These are phyloP conservation scores for Rhynchopsitta pachyrhyncha DNA, from an alignment of 2,113 vertebrate species.

Conservation along the genomic window DNA sequence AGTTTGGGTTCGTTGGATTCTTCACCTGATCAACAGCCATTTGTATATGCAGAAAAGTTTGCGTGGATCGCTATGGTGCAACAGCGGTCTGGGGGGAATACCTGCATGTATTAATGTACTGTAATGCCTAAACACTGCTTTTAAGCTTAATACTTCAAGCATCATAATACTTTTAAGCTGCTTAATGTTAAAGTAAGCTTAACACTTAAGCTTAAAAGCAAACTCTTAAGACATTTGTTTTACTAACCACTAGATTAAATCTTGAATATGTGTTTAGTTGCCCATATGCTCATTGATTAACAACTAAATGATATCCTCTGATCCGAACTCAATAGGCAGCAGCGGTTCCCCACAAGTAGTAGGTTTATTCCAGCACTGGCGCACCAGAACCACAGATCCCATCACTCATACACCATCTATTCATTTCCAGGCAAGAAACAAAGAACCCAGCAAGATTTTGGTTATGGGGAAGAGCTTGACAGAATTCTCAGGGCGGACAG, in stretches of 20 bases:
- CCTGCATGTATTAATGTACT: not conserved
- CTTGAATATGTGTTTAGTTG: not conserved
- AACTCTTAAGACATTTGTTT: not conserved
- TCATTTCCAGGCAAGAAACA: not conserved
- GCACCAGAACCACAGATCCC: not conserved
- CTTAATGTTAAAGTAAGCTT: not conserved
- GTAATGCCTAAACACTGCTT: not conserved
- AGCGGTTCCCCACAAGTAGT: not conserved
- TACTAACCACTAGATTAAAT: not conserved
- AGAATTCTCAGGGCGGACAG: not conserved
- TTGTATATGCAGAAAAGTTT: not conserved
- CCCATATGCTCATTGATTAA: not conserved
- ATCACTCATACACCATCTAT: not conserved
- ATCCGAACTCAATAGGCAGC: not conserved
- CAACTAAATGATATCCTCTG: not conserved
- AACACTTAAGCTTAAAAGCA: not conserved
- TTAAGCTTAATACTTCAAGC: not conserved
- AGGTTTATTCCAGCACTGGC: not conserved
- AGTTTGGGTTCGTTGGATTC: not conserved
- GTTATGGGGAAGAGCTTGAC: not conserved
- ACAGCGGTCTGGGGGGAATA: fast-evolving
- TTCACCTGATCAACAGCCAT: not conserved
- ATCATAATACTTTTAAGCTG: not conserved
- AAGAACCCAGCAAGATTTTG: not conserved
- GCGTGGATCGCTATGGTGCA: not conserved